Conservation (phyloP, 2,113 vertebrate genomes). For the Alligator mississippiensis region DNA sequence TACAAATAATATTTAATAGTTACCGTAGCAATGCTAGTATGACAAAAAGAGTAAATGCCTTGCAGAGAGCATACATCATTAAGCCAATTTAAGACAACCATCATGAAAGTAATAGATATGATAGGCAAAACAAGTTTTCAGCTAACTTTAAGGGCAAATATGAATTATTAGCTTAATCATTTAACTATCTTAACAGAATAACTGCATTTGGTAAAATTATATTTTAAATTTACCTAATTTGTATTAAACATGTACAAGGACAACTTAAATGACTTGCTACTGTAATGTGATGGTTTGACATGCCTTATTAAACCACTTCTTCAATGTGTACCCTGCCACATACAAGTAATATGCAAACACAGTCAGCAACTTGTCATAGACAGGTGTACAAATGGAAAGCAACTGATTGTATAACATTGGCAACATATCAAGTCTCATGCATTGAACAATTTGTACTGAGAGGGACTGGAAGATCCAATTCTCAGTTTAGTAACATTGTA, state of each 20-base stretch:
- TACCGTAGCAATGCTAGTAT: conserved; percentile 22
- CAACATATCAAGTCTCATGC: not conserved
- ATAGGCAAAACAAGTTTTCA: not conserved
- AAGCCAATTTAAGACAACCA: not conserved
- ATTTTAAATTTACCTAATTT: conserved; percentile 26
- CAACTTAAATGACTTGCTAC: conserved; percentile 52
- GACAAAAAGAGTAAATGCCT: conserved; percentile 31
- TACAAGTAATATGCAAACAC: conserved; percentile 36
- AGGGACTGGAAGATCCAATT: not conserved
- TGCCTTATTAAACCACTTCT: conserved; percentile 44
- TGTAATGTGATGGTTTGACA: conserved; percentile 25
- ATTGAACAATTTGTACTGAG: not conserved
- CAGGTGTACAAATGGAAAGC: not conserved
- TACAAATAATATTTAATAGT: conserved; percentile 45
- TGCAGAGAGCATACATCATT: not conserved
- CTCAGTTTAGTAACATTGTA: not conserved
- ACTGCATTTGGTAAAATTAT: not conserved
- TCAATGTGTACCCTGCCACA: conserved; percentile 21
- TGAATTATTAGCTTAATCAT: conserved; percentile 21
- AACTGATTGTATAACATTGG: not conserved
- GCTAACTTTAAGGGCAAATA: not conserved
- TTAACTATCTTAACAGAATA: conserved; percentile 34
- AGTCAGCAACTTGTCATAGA: not conserved
- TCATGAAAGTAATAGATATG: not conserved
- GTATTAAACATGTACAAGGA: conserved; percentile 18